Base-by-base conservation (phyloP, 2,888 invertebrate genomes). In the Synanthedon andrenaeformis region DNA sequence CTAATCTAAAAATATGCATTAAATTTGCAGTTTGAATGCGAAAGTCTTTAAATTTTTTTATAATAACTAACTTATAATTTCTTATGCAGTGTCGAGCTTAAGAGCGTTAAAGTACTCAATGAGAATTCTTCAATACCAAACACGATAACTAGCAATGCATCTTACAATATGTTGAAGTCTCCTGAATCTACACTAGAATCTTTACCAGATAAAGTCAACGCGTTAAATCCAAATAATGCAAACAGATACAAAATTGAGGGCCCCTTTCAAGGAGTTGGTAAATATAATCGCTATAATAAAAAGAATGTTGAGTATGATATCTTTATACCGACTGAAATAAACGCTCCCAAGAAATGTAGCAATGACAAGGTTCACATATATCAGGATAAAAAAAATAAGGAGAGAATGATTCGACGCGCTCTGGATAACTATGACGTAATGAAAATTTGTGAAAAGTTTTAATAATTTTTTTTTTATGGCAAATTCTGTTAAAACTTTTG, bases 291-390 rank as follows among this genome's bases (percentile, higher is more conserved):
- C 4, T 45, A 45, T 45, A 45, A 45, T 45, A 14, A 8, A n/a
- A 45, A 45, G 13, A 12, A n/a, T 8, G 45, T 8, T 14, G 45
- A 45, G 13, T 45, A 76, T 58, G 84, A 84, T 50, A 65, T 74
- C 19, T 79, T 70, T 55, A 71, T 73, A 42, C 71, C 78, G 61
- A 82, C 79, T 51, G 77, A 76, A 55, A 51, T 80, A 2, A 72
- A 67, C 42, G 63, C 63, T 3, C 64, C 70, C 0, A 69, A 69
- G 28, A 74, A 75, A 54, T 77, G 74, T 59, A 67, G 64, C 4
- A 75, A 75, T 51, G 74, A 77, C n/a, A 84, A 76, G 64, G 70
- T 82, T 12, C 66, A 68, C 52, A 66, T 83, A n/a, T 83, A 82
- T 62, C 69, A 67, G 19, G 72, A 76, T 48, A 76, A 74, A 57